phyloP scores from a whole-genome alignment of 2,888 invertebrate species.

The Agapostemon virescens region DNA sequence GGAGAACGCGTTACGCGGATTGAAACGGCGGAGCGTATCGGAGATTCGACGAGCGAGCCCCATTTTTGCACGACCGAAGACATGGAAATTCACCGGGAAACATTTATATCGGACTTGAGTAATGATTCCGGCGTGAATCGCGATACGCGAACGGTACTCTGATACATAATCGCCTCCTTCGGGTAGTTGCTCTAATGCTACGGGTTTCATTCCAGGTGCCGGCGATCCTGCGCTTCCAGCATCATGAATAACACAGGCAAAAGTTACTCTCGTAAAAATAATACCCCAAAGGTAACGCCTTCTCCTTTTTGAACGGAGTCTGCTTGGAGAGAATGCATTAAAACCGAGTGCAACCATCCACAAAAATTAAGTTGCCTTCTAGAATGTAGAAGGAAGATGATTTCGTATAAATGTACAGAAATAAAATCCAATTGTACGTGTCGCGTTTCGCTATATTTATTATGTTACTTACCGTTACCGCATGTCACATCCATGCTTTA shows the following conservation, averaged over 20 bases:
- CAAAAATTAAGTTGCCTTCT: not conserved
- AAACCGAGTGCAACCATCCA: not conserved
- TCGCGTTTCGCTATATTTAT: too few relatives aligned
- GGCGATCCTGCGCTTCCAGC: not conserved
- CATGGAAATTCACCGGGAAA: conserved; percentile 3
- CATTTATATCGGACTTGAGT: conserved; percentile 28
- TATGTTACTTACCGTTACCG: too few relatives aligned
- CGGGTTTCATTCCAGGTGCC: not conserved
- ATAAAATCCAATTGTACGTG: not conserved
- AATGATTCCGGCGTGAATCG: conserved; percentile 23
- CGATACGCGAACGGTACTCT: not conserved
- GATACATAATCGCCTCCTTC: conserved; percentile 5
- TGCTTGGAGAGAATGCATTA: not conserved
- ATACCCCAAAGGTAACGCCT: not conserved
- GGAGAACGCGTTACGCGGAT: not conserved
- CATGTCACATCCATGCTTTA: too few relatives aligned
- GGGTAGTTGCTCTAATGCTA: not conserved
- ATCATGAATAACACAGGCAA: not conserved
- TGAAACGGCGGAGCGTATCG: conserved; percentile 8
- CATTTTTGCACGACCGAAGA: conserved; percentile 6
- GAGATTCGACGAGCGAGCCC: not conserved
- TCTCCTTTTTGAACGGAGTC: not conserved
- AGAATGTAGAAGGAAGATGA: not conserved
- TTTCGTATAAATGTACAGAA: not conserved
- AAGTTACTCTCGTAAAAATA: not conserved